Evolutionary conservation across 2,797 vertebrate species (phyloP), one percentile per base, ranked within the genome.

Genomic region (Potorous gilbertii): DNA sequence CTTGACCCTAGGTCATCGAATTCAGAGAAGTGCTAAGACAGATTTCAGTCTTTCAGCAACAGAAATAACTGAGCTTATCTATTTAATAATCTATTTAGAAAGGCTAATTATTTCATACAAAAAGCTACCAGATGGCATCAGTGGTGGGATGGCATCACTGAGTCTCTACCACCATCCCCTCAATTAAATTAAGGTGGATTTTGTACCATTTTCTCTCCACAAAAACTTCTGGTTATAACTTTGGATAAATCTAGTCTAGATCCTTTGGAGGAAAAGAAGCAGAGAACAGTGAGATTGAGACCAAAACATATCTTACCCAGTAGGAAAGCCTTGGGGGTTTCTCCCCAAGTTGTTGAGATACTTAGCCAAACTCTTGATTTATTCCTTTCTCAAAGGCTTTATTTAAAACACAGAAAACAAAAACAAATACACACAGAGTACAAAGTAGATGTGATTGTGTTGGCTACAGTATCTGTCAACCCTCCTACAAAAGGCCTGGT

Each of bases 401-500:
- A 99, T 99, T 99, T 97, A 99, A 99, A 99, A 99, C 99, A 99
- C 99, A 99, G 99, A 99, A 99, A 99, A 99, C 99, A 99, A 99
- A 99, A 99, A 99, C 99, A 98, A 98, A 98, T 99, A 99, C 99
- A 99, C 99, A 99, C 99, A 98, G 98, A 99, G 99, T 99, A 99
- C 99, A 98, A 99, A 99, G 99, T 98, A 99, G 99, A 99, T 98
- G 98, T 98, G 98, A 98, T 98, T 97, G 97, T 98, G 96, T 98
- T 96, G 98, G 98, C 98, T 95, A 96, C 98, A 52, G 94, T 93
- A 96, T 94, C 98, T 98, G 97, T 97, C 98, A 98, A 98, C 98
- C 98, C 96, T 97, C 98, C 93, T 92, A 91, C 89, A 56, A 97
- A 98, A 98, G 97, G 98, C 98, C 97, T 98, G 31, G 96, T 98